phyloP scores from a whole-genome alignment of 2,113 vertebrate genomes.

The Sprattus sprattus region DNA sequence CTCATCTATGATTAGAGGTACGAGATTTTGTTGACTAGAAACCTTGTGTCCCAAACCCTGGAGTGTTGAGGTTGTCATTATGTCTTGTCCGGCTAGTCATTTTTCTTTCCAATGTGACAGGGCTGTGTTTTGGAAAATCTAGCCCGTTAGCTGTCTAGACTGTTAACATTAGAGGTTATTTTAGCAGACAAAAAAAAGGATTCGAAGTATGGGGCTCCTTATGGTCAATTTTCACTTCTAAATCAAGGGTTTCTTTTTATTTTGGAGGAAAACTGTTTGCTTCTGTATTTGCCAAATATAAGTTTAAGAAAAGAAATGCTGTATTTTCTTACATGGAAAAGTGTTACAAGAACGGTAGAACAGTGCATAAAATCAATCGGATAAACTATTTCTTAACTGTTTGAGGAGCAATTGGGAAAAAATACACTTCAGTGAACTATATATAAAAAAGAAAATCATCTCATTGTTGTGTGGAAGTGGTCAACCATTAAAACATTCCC shows the following conservation, averaged over 20 bases:
- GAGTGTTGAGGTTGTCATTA: conserved; percentile 33
- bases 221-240: conserved; percentile 50
- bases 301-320: conserved; percentile 63
- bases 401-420: conserved; percentile 58
- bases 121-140: conserved; percentile 41
- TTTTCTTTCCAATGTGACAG: conserved; percentile 18
- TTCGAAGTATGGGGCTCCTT: conserved; percentile 59
- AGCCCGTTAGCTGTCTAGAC: conserved; percentile 67
- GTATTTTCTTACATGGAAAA: conserved; percentile 77
- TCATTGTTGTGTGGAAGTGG: conserved; percentile 74
- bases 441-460: conserved; percentile 66
- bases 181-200: conserved; percentile 47
- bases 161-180: conserved; percentile 67
- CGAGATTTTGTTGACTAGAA: conserved; percentile 43
- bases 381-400: conserved; percentile 49
- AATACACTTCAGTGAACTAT: conserved; percentile 61
- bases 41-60: conserved; percentile 51
- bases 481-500: conserved; percentile 81
- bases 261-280: conserved; percentile 62
- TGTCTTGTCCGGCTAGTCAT: conserved; percentile 34
- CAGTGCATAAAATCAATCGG: conserved; percentile 48
- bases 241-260: conserved; percentile 51
- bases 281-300: conserved; percentile 76
- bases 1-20: not conserved
- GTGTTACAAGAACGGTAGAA: conserved; percentile 67